Evolutionary conservation across 2,888 invertebrate species (phyloP).

Genomic region (Yponomeuta sedellus): DNA sequence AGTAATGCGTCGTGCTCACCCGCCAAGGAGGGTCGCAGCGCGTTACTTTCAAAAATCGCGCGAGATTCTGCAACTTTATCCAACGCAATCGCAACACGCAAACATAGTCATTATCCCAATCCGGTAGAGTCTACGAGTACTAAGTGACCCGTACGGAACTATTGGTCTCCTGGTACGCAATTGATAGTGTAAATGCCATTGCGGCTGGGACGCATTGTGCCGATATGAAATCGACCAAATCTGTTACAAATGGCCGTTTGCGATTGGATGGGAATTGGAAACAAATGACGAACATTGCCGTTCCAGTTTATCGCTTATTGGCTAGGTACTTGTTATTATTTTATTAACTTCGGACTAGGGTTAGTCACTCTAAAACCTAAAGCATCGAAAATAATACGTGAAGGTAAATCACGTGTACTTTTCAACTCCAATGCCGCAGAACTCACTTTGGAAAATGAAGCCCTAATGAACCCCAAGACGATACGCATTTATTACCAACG

Average conservation of each 20-base stretch:
- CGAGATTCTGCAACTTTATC: conserved; percentile 32
- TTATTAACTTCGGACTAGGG: background rate
- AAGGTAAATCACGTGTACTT: no score
- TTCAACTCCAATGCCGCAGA: no score
- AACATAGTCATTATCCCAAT: background rate
- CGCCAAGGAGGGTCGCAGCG: conserved; percentile 50
- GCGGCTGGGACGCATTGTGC: conserved; percentile 34
- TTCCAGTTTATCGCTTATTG: background rate
- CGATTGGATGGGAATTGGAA: conserved; percentile 61
- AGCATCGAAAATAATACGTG: background rate
- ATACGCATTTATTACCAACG: conserved; percentile 1
- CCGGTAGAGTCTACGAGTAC: background rate
- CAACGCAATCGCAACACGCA: background rate
- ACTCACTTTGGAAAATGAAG: background rate
- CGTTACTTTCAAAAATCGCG: conserved; percentile 74
- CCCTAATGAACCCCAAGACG: background rate
- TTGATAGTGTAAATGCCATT: conserved; percentile 56
- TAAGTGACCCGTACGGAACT: background rate
- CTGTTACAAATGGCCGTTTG: conserved; percentile 60
- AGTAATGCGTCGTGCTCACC: conserved; percentile 46
- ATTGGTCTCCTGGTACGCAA: conserved; percentile 46
- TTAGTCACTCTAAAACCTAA: background rate
- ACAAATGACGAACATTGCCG: conserved; percentile 45
- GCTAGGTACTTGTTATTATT: background rate
- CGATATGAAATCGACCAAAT: conserved; percentile 35